A percentile compares a stretch with the other conserved stretches of the same genome.
Conservation (phyloP, 2,797 vertebrate species). For the Eulemur mongoz region DNA sequence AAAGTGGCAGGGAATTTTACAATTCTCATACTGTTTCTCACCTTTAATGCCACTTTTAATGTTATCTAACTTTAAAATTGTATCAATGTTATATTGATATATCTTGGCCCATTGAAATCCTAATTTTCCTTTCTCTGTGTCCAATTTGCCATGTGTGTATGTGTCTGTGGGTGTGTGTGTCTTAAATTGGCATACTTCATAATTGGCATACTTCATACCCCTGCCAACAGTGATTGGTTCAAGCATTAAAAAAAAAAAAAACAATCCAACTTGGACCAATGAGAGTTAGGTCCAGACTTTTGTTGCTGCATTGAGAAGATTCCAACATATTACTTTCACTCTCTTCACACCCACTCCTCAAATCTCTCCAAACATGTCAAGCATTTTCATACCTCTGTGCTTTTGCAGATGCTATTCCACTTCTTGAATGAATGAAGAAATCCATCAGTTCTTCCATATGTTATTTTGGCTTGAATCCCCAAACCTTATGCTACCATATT, state of each 20-base stretch:
- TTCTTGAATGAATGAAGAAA: conserved; percentile 75
- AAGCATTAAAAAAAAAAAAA: background rate
- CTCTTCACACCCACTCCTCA: background rate
- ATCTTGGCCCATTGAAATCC: background rate
- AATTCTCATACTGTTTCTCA: background rate
- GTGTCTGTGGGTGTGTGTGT: background rate
- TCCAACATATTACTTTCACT: background rate
- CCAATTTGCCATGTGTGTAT: background rate
- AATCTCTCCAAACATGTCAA: conserved; percentile 75
- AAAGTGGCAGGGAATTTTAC: background rate
- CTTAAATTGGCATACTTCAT: background rate
- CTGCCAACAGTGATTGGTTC: background rate
- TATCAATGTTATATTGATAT: background rate
- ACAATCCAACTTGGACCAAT: background rate
- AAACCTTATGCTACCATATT: conserved; percentile 65
- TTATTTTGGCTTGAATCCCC: conserved; percentile 72
- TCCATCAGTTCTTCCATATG: conserved; percentile 72
- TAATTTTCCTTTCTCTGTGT: background rate
- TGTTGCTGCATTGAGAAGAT: background rate
- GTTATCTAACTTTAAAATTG: background rate
- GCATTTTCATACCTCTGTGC: conserved; percentile 66
- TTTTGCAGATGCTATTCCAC: conserved; percentile 67
- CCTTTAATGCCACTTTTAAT: background rate
- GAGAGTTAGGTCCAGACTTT: background rate
- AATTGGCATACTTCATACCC: background rate